A percentile compares a stretch with the other conserved stretches of the same genome.
Conservation (phyloP, 2,113 vertebrate genomes). For the Microcebus ravelobensis region DNA sequence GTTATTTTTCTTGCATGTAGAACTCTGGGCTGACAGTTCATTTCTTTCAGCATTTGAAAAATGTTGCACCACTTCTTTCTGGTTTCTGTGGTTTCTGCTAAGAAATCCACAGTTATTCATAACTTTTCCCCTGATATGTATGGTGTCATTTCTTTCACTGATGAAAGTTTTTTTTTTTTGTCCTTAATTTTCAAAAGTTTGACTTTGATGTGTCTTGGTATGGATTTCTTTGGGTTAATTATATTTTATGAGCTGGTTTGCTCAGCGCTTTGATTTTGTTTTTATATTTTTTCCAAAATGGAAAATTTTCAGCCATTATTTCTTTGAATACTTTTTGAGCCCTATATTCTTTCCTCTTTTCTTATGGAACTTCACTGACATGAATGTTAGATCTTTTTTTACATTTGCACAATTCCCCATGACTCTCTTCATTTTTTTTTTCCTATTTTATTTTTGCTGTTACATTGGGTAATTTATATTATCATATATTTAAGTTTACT, state of each 20-base stretch:
- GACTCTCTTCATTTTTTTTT: not conserved
- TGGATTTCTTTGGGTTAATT: not conserved
- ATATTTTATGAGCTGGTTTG: not conserved
- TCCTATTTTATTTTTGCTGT: not conserved
- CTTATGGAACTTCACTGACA: not conserved
- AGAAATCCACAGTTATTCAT: not conserved
- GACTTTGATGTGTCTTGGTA: not conserved
- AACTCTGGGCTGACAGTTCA: not conserved
- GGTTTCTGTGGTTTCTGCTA: not conserved
- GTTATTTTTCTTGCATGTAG: not conserved
- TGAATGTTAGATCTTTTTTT: not conserved
- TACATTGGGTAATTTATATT: not conserved
- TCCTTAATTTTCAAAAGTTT: not conserved
- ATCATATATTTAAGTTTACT: not conserved
- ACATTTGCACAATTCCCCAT: not conserved
- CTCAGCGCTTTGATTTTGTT: not conserved
- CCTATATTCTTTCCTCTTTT: not conserved
- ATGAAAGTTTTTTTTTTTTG: not conserved
- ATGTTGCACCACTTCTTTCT: not conserved
- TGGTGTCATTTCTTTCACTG: not conserved
- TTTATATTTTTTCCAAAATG: not conserved
- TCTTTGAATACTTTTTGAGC: not conserved
- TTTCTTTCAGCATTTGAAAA: not conserved
- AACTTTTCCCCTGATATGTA: not conserved
- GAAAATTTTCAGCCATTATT: not conserved